Evolutionary conservation across 2,113 vertebrate genomes (phyloP), one percentile per base, ranked within the genome.

Genomic region (Triplophysa dalaica): DNA sequence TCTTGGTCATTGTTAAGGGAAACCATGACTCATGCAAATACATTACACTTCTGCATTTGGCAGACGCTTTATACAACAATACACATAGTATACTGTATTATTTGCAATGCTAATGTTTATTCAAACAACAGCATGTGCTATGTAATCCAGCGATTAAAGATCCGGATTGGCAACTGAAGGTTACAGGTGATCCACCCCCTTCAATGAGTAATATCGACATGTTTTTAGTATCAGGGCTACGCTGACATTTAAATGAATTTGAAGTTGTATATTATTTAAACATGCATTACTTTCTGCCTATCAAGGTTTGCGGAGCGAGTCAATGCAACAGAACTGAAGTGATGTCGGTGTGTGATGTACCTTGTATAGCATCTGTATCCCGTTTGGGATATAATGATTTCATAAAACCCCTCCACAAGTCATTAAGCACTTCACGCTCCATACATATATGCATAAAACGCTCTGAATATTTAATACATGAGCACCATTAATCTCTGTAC

Each of bases 371-470:
- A 56, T 69, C 58, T 50, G 38, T 62, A 22, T 66, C 70, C 69
- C 77, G 82, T 72, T 66, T 67, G 62, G 48, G 78, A 61, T 68
- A 79, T 70, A 82, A 83, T 83, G 69, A 81, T 83, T 87, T 76
- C 69, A 29, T 41, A 48, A 48, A 66, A 73, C 78, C 68, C 67
- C 29, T 50, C 72, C 81, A 74, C 84, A 79, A 74, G 82, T 66
- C 79, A 86, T 85, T 77, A 77, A 82, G 80, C 70, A 77, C 79
- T 84, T 81, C 26, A 65, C 22, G 50, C 26, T 24, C 77, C 83
- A 88, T 89, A 83, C 86, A 87, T 90, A 90, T 90, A 89, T 90
- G 89, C 87, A 89, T 86, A 83, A 82, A 33, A 83, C 22, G 69
- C 45, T 77, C 82, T 89, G 89, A 91, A 91, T 88, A 66, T 90